Evolutionary conservation across 2,888 invertebrate genomes (phyloP).

Genomic region (Orgyia antiqua): DNA sequence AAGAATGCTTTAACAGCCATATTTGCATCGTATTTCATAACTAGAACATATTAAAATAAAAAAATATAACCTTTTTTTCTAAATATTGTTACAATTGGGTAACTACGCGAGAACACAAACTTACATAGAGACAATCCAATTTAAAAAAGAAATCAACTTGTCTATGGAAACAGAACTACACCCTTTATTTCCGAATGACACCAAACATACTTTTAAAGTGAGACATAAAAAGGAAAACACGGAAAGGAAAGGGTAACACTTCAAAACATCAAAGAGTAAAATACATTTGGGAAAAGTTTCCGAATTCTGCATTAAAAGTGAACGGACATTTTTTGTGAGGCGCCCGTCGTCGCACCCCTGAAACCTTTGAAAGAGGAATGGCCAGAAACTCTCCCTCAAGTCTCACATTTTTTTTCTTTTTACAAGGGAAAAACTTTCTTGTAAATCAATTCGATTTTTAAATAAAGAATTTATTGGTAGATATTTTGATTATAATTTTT

Average conservation of each 20-base stretch:
- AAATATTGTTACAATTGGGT: no score
- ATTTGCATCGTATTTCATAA: no score
- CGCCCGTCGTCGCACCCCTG: constrained; percentile 26
- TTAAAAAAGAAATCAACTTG: no score
- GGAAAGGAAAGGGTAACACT: constrained; percentile 42
- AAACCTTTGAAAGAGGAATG: constrained; percentile 34
- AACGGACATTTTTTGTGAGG: constrained; percentile 39
- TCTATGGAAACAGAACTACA: no score
- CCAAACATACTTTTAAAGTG: constrained; percentile 22
- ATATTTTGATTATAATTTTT: no score
- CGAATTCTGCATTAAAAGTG: constrained; percentile 29
- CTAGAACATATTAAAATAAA: no score
- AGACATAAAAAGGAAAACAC: constrained; percentile 36
- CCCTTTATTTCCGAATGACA: no score
- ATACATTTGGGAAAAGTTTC: constrained; percentile 38
- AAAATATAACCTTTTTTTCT: no score
- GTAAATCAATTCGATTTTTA: constrained; percentile 1
- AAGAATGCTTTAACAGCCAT: no score
- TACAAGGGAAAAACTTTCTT: constrained; percentile 14
- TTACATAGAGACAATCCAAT: no score
- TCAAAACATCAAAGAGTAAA: constrained; percentile 46
- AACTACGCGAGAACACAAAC: no score
- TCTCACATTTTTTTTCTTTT: constrained; percentile 11
- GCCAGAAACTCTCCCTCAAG: constrained; percentile 30
- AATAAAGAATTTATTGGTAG: not conserved